Evolutionary conservation across 2,113 vertebrate species (phyloP).

Genomic region (Stictonetta naevosa): DNA sequence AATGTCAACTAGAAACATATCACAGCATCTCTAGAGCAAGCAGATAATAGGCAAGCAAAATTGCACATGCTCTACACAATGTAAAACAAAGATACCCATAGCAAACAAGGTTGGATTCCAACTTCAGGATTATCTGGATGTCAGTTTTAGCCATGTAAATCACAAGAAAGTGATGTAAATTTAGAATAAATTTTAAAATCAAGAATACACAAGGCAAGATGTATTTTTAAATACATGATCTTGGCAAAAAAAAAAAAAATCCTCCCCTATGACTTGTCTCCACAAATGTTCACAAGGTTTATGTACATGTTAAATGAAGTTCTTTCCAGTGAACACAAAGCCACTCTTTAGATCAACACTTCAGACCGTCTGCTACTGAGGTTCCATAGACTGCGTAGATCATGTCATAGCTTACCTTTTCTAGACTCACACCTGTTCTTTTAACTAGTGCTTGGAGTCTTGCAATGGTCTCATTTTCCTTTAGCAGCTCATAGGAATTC

Average conservation of each 20-base stretch:
- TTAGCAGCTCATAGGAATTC: slow-evolving; percentile 90
- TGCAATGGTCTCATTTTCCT: slow-evolving; percentile 96
- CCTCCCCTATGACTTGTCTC: not conserved
- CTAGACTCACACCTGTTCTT: slow-evolving; percentile 94
- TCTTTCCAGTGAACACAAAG: not conserved
- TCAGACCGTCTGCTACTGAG: not conserved
- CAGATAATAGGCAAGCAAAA: not conserved
- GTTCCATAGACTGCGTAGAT: not conserved
- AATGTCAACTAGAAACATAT: not conserved
- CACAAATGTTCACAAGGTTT: not conserved
- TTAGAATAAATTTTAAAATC: not conserved
- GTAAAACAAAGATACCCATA: not conserved
- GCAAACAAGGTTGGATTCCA: not conserved
- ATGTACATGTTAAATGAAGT: not conserved
- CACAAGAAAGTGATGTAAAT: not conserved
- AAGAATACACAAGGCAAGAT: not conserved
- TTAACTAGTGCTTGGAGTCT: slow-evolving; percentile 95
- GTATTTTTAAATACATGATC: not conserved
- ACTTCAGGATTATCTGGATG: not conserved
- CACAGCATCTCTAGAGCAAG: not conserved
- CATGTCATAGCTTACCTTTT: slow-evolving; percentile 83
- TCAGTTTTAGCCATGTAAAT: not conserved
- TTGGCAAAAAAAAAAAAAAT: too few species aligned
- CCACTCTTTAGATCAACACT: not conserved
- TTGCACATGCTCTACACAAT: not conserved